Percentiles rank a stretch among this genome's conserved stretches.
Evolutionary conservation across 2,113 vertebrate species (phyloP).

Genomic region (Gymnarchus niloticus): DNA sequence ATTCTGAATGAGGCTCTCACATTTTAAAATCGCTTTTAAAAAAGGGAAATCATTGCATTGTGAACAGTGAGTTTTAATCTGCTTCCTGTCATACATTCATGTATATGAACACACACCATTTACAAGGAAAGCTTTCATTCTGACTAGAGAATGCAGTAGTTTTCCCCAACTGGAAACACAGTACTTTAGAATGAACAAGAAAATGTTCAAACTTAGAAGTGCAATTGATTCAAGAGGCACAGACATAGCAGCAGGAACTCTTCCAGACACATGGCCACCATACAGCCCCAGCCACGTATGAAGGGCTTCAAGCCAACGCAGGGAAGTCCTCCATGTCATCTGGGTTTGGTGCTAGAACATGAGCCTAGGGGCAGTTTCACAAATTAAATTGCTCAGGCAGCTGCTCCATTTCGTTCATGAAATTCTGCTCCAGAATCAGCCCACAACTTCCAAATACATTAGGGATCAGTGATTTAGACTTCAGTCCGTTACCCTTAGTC

Average conservation of each 20-base stretch:
- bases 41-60: not conserved
- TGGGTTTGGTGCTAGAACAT: conserved; percentile 71
- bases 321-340: conserved; percentile 92
- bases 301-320: conserved; percentile 65
- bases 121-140: not conserved
- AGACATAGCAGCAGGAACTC: not conserved
- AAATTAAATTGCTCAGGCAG: not conserved
- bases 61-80: conserved; percentile 17
- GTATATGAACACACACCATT: not conserved
- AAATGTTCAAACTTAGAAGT: conserved; percentile 7
- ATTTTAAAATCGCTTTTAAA: too few relatives aligned
- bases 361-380: conserved; percentile 42
- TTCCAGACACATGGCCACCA: not conserved
- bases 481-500: not conserved
- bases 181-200: conserved; percentile 19
- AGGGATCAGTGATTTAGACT: too few relatives aligned
- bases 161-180: conserved; percentile 6
- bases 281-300: not conserved
- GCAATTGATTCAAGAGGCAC: conserved; percentile 20
- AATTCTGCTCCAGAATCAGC: not conserved
- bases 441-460: not conserved
- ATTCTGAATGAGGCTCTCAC: too few relatives aligned
- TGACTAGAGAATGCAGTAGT: conserved; percentile 9
- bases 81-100: not conserved
- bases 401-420: not conserved